Conservation (phyloP, 1,140 invertebrate genomes). For the Sitobion miscanthi region DNA sequence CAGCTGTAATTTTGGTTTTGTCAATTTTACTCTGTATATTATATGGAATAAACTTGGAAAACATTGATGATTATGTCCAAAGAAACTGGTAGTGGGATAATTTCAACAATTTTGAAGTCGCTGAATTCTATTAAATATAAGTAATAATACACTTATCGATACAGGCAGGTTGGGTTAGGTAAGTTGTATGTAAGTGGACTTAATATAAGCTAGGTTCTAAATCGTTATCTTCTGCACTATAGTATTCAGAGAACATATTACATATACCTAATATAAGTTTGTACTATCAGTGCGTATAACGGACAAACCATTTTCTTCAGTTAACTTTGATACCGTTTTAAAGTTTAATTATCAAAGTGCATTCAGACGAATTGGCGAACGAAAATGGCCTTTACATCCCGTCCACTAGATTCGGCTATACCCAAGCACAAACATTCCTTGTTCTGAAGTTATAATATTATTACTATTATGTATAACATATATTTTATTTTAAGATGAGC, state of each 20-base stretch:
- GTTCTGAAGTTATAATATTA: background rate
- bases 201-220: background rate
- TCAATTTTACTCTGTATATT: no score
- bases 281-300: no score
- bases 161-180: no score
- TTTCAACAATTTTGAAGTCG: background rate
- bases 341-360: slow-evolving; percentile 28
- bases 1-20: no score
- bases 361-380: background rate
- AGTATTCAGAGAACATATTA: background rate
- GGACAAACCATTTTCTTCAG: background rate
- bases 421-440: background rate
- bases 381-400: background rate
- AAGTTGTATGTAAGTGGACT: no score
- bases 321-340: background rate
- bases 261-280: background rate
- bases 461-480: background rate
- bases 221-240: background rate
- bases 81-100: background rate
- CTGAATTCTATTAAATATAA: background rate
- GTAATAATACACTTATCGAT: background rate
- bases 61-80: background rate
- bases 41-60: no score
- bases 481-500: no score
- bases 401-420: background rate